Evolutionary conservation across 2,888 invertebrate species (phyloP), one percentile per base, ranked within the genome.

Genomic region (Leucophenga maculata): DNA sequence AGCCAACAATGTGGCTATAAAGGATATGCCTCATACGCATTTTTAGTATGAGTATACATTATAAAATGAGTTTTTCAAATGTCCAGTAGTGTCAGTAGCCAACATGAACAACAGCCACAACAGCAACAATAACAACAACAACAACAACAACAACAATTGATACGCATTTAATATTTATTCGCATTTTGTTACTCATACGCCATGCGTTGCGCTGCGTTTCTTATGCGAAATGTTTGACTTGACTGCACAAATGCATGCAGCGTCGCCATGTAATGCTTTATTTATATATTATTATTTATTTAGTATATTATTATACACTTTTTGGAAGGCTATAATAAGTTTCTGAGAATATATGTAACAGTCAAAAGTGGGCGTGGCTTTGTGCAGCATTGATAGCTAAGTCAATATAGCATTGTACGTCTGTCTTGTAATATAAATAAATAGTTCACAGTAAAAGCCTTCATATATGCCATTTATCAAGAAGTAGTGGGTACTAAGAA

Each of bases 161-260:
- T 75, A 75, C 75, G 69, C 76, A 76, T 76, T 75, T 77, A 76
- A 75, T 76, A 77, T 77, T 77, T 77, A 77, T 77, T 75, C 77
- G 75, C 73, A 73, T 76, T 76, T 75, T 62, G 16, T 16, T 50
- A 52, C 50, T 31, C 18, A 48, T 48, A 62, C 46, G 50, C 48
- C 48, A 13, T 48, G 48, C 4, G 48, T 44, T 44, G 44, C n/a
- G n/a, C n/a, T n/a, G n/a, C 59, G 22, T 20, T 20, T 16, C 44
- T 46, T 46, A n/a, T 6, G n/a, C 52, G 13, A 16, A 52, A 52
- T 18, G 52, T 18, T 46, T 20, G 46, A 46, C 62, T 26, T 32
- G 62, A 62, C 16, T 39, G 39, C 8, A 62, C 59, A 32, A 16
- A n/a, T n/a, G n/a, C 32, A 39, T 9, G 32, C 32, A 59, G 32